phyloP scores from a whole-genome alignment of 2,797 vertebrate species.

The Pangasius macronema region DNA sequence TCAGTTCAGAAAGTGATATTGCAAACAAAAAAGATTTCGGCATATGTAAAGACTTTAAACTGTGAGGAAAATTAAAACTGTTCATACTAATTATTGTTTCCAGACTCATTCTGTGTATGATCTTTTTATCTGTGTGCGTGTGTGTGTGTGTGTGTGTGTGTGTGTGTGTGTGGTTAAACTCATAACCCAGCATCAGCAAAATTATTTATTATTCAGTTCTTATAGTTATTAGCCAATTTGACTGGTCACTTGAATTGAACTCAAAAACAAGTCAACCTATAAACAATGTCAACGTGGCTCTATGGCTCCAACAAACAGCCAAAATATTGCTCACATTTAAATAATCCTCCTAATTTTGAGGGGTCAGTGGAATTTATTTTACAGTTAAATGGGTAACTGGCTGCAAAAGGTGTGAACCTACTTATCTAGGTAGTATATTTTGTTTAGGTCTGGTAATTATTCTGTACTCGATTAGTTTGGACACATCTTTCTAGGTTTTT shows the following conservation, averaged over 20 bases:
- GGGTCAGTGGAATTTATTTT: background rate
- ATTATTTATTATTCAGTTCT: background rate
- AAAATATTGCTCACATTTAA: background rate
- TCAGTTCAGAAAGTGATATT: constrained; percentile 27
- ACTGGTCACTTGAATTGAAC: background rate
- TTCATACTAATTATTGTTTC: background rate
- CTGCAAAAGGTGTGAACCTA: background rate
- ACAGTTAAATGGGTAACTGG: background rate
- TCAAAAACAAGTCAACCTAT: background rate
- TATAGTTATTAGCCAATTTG: background rate
- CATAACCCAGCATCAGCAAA: too few species aligned
- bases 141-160: too few species aligned
- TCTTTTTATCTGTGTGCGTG: too few species aligned
- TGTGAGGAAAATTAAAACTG: too few species aligned
- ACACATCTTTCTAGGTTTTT: background rate
- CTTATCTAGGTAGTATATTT: background rate
- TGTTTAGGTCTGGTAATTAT: background rate
- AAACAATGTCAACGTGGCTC: background rate
- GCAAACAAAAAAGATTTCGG: background rate
- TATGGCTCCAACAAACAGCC: background rate
- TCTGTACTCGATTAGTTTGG: background rate
- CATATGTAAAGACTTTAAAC: background rate
- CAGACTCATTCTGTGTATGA: background rate
- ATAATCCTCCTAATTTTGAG: background rate
- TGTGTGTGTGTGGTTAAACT: too few species aligned